phyloP scores from a whole-genome alignment of 2,888 invertebrate genomes.

The Deilephila porcellus region DNA sequence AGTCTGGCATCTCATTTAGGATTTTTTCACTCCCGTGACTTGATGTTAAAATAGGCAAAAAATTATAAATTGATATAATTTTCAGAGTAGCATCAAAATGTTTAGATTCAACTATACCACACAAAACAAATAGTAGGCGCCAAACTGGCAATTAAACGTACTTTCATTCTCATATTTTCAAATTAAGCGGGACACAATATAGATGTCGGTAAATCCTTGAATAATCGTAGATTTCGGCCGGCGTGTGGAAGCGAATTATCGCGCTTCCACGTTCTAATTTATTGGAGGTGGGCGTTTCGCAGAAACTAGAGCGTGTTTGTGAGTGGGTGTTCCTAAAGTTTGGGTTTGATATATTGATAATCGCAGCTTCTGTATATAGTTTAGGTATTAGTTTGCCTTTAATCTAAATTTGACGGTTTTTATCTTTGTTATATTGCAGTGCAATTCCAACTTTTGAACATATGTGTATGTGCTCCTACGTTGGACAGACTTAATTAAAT shows the following conservation, averaged over 20 bases:
- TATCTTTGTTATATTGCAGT: too few relatives aligned
- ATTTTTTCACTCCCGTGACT: too few relatives aligned
- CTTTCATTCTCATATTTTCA: constrained; percentile 69
- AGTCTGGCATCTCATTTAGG: too few relatives aligned
- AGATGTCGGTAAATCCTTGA: constrained; percentile 68
- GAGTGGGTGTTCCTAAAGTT: background rate
- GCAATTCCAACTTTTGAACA: too few relatives aligned
- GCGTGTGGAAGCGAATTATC: constrained; percentile 64
- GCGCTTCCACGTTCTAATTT: constrained; percentile 39
- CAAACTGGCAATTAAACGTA: constrained; percentile 65
- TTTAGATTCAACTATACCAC: background rate
- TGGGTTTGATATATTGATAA: too few relatives aligned
- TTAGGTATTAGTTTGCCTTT: too few relatives aligned
- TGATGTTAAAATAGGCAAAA: too few relatives aligned
- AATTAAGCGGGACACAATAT: constrained; percentile 68
- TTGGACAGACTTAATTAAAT: too few relatives aligned
- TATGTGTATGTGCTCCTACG: too few relatives aligned
- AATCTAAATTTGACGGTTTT: too few relatives aligned
- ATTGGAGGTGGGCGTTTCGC: constrained; percentile 9
- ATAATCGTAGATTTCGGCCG: constrained; percentile 71
- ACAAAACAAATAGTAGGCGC: constrained; percentile 22
- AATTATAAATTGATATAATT: too few relatives aligned
- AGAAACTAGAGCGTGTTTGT: background rate
- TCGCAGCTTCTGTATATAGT: too few relatives aligned
- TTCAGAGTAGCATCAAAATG: background rate